Base-by-base conservation (phyloP, 2,113 vertebrate genomes). In the Dissostichus mawsoni region DNA sequence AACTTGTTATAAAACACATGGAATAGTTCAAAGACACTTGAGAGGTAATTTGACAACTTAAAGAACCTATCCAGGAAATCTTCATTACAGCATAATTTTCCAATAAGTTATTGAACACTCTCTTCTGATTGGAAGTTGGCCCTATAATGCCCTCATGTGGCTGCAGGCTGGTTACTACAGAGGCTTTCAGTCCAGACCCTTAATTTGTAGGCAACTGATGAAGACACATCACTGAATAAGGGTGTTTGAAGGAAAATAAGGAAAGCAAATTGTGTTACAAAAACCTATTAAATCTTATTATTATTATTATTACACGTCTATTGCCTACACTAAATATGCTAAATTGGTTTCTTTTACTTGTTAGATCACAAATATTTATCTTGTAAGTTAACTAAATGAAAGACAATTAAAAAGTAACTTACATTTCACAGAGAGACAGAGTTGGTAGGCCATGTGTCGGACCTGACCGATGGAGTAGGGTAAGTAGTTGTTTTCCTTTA, bases 401-500 rank as follows among this genome's bases (percentile, higher is more conserved):
- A 50, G 47, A 68, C 11, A 63, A 5, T 11, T 1, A 14, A 18
- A 17, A 50, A 13, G 3, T 1, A 3, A 96, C 98, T 98, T 94
- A 99, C 98, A 99, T 78, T 98, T 97, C 85, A 99, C 97, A 0
- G 98, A 97, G 64, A 97, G 96, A 94, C 98, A 99, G 90, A 98
- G 93, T 91, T 99, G 98, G 92, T 95, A 96, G 87, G 96, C 97
- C 98, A 99, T 99, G 93, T 98, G 97, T 87, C 97, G 92, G 85
- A 99, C 97, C 90, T 99, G 98, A 90, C 96, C 94, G 83, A 99
- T 95, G 13, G 97, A 96, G 82, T 99, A 99, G 62, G 98, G 98
- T 87, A 97, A 93, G 86, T 98, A 99, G 94, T 98, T 97, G 95
- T 99, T 99, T 90, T 98, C 97, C 91, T 99, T 99, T 82, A 99